Evolutionary conservation across 2,888 invertebrate genomes (phyloP).

Genomic region (Calliscelio sp.): DNA sequence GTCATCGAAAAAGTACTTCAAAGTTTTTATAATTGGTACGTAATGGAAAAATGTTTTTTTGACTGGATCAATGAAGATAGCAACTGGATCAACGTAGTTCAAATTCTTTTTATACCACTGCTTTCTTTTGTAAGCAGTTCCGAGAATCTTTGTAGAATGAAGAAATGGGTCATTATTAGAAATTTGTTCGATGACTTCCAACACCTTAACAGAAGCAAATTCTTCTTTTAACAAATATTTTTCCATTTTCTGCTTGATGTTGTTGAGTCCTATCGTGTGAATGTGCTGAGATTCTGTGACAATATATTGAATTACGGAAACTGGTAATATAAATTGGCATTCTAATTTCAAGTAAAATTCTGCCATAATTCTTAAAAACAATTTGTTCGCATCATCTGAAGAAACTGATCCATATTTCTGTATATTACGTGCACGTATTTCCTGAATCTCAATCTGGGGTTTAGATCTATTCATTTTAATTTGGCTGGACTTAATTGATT

Average conservation of each 20-base stretch:
- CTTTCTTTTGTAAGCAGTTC: slow-evolving; percentile 6
- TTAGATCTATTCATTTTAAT: no score
- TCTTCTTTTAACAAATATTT: not conserved
- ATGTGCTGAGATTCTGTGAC: not conserved
- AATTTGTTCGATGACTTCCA: not conserved
- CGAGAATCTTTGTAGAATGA: not conserved
- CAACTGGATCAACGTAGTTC: not conserved
- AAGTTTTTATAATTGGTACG: slow-evolving; percentile 18
- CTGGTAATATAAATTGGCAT: not conserved
- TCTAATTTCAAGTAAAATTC: not conserved
- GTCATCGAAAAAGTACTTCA: slow-evolving; percentile 5
- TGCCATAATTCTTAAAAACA: not conserved
- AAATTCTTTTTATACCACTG: slow-evolving; percentile 1
- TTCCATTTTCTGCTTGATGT: not conserved
- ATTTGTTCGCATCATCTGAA: not conserved
- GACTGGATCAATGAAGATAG: not conserved
- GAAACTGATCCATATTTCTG: no score
- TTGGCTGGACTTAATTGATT: no score
- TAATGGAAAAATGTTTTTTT: slow-evolving; percentile 11
- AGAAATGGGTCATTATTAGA: not conserved
- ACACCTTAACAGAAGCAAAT: not conserved
- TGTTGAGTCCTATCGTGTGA: not conserved
- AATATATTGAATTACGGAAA: not conserved
- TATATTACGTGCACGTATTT: no score
- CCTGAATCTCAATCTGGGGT: no score